Conservation (phyloP, 2,888 invertebrate species). For the Melieria crassipennis region DNA sequence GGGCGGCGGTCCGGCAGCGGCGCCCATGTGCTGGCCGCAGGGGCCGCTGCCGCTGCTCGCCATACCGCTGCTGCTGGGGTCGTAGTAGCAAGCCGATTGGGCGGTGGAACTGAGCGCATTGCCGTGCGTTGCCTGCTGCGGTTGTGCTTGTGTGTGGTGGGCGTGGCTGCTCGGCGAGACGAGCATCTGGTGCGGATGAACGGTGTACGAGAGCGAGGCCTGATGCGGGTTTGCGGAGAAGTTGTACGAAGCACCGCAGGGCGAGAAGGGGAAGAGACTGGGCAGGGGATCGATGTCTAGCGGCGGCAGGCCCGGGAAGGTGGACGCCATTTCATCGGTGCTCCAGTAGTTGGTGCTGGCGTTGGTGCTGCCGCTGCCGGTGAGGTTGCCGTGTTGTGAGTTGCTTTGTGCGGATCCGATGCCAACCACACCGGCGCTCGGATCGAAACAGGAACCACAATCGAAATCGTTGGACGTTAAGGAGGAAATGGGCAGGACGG, state of each 20-base stretch:
- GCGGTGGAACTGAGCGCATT: constrained; percentile 49
- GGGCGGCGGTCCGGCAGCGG: constrained; percentile 58
- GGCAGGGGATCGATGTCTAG: constrained; percentile 89
- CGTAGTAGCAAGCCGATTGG: constrained; percentile 58
- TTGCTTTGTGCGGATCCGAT: constrained; percentile 57
- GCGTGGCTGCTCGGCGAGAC: constrained; percentile 67
- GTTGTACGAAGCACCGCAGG: constrained; percentile 80
- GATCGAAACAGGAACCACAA: constrained; percentile 66
- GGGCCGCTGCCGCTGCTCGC: constrained; percentile 31
- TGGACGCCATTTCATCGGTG: constrained; percentile 82
- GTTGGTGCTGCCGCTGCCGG: constrained; percentile 38
- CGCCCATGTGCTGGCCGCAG: constrained; percentile 43
- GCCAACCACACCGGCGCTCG: constrained; percentile 48
- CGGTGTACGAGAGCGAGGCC: constrained; percentile 68
- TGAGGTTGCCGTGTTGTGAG: constrained; percentile 50
- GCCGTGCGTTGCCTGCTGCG: constrained; percentile 47
- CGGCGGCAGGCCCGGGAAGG: constrained; percentile 80
- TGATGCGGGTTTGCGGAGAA: constrained; percentile 65
- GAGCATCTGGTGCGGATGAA: constrained; percentile 75
- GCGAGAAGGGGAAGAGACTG: constrained; percentile 86
- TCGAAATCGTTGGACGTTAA: constrained; percentile 65
- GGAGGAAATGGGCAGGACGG: constrained; percentile 64
- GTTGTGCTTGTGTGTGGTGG: constrained; percentile 38
- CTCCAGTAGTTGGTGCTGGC: constrained; percentile 67
- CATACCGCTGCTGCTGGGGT: constrained; percentile 50